Evolutionary conservation across 1,140 invertebrate species (phyloP).

Genomic region (Lysiphlebus fabarum): DNA sequence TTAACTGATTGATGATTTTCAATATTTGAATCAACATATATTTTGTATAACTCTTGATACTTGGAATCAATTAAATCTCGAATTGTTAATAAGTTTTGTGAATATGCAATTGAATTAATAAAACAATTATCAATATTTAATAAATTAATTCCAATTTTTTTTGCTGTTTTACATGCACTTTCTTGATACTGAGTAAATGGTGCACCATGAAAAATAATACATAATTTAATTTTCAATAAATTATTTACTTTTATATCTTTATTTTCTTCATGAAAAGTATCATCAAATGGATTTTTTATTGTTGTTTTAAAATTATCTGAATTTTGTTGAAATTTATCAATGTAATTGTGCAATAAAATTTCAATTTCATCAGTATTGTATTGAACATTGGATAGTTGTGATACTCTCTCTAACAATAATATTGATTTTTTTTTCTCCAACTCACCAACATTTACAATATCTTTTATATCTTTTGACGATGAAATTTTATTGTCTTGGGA

Average conservation of each 20-base stretch:
- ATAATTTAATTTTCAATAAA: slow-evolving; percentile 24
- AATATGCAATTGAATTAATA: slow-evolving; percentile 30
- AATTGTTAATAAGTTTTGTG: slow-evolving; percentile 20
- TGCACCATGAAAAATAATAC: slow-evolving; percentile 43
- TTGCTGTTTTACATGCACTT: slow-evolving; percentile 35
- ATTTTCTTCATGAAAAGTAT: slow-evolving; percentile 30
- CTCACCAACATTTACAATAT: too few species aligned
- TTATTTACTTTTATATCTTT: not conserved
- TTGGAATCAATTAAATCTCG: slow-evolving; percentile 32
- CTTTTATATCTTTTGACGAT: too few species aligned
- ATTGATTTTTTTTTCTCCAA: too few species aligned
- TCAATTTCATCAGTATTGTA: slow-evolving; percentile 27
- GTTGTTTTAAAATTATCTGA: slow-evolving; percentile 25
- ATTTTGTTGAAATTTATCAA: slow-evolving; percentile 31
- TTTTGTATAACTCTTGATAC: slow-evolving; percentile 23
- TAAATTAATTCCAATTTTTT: slow-evolving; percentile 29
- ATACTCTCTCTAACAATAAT: not conserved
- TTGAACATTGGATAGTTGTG: too few species aligned
- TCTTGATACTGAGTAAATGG: slow-evolving; percentile 42
- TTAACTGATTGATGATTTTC: too few species aligned
- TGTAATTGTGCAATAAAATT: slow-evolving; percentile 30
- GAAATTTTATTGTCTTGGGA: not conserved
- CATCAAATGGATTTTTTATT: slow-evolving; percentile 37
- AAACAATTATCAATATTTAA: slow-evolving; percentile 36
- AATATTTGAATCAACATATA: too few species aligned